phyloP scores from a whole-genome alignment of 2,797 vertebrate genomes.

The Luscinia megarhynchos region DNA sequence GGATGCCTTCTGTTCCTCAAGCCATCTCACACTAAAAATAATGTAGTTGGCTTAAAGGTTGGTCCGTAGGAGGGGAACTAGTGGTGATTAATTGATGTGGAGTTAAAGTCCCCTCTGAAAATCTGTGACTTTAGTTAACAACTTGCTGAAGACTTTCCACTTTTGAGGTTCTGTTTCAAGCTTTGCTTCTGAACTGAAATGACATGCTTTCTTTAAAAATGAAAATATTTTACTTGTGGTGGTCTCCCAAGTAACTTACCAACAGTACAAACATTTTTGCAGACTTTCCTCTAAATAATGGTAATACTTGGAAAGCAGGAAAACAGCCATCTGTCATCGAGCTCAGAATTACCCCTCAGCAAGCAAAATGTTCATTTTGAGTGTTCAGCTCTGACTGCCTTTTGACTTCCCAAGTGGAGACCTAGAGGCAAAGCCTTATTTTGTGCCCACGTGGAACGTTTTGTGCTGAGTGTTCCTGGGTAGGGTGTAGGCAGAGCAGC shows the following conservation, averaged over 20 bases:
- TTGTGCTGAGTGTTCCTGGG: background rate
- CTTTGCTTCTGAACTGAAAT: background rate
- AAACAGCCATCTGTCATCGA: background rate
- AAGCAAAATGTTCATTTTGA: background rate
- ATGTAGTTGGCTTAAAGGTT: background rate
- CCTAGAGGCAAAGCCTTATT: background rate
- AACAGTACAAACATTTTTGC: background rate
- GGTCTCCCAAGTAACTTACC: background rate
- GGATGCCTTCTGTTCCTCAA: background rate
- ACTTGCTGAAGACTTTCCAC: background rate
- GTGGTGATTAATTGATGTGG: background rate
- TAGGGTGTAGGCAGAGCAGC: background rate
- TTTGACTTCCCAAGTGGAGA: background rate
- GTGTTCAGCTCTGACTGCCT: background rate
- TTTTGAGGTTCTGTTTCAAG: constrained; percentile 34
- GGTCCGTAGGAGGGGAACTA: background rate
- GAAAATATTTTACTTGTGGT: background rate
- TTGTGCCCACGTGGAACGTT: accelerated
- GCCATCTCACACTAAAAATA: background rate
- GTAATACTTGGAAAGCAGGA: background rate
- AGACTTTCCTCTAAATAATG: constrained; percentile 1
- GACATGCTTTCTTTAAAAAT: background rate
- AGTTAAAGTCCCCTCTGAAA: background rate
- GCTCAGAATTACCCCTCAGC: background rate
- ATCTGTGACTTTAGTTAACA: background rate